These are phyloP conservation scores for Drosophila subquinaria DNA, from an alignment of 2,888 invertebrate species.

Conservation along the genomic window DNA sequence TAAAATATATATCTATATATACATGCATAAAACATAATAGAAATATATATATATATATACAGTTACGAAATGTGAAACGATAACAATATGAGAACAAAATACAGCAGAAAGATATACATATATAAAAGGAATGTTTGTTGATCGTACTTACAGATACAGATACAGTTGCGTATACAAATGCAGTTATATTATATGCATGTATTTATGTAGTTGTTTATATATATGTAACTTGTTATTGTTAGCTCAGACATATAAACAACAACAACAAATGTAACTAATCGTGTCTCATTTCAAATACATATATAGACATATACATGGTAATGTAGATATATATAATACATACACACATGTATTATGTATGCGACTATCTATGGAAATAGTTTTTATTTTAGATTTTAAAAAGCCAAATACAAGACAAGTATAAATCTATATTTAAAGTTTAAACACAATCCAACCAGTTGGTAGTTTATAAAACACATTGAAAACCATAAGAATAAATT, in stretches of 20 bases:
- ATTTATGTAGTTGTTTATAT: slow-evolving; percentile 73
- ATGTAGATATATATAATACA: neutral
- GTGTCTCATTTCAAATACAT: slow-evolving; percentile 18
- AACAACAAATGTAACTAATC: slow-evolving; percentile 56
- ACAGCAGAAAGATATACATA: slow-evolving; percentile 18
- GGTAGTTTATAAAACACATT: slow-evolving; percentile 70
- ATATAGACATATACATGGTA: neutral
- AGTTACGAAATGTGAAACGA: slow-evolving; percentile 39
- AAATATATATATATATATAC: slow-evolving; percentile 51
- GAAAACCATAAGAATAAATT: slow-evolving; percentile 57
- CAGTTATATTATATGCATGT: slow-evolving; percentile 30
- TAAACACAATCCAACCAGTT: slow-evolving; percentile 70
- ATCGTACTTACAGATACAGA: slow-evolving; percentile 26
- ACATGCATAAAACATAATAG: slow-evolving; percentile 34
- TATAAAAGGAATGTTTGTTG: slow-evolving; percentile 58
- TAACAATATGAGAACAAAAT: slow-evolving; percentile 57
- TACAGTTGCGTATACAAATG: neutral
- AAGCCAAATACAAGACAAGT: slow-evolving; percentile 63
- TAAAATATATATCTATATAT: slow-evolving; percentile 53
- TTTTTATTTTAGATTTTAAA: slow-evolving; percentile 79
- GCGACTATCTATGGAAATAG: slow-evolving; percentile 50
- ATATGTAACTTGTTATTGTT: slow-evolving; percentile 75
- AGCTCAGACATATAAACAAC: slow-evolving; percentile 47
- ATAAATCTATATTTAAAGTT: slow-evolving; percentile 32
- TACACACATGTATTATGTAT: neutral